Evolutionary conservation across 2,113 vertebrate genomes (phyloP).

Genomic region (Centrocercus urophasianus): DNA sequence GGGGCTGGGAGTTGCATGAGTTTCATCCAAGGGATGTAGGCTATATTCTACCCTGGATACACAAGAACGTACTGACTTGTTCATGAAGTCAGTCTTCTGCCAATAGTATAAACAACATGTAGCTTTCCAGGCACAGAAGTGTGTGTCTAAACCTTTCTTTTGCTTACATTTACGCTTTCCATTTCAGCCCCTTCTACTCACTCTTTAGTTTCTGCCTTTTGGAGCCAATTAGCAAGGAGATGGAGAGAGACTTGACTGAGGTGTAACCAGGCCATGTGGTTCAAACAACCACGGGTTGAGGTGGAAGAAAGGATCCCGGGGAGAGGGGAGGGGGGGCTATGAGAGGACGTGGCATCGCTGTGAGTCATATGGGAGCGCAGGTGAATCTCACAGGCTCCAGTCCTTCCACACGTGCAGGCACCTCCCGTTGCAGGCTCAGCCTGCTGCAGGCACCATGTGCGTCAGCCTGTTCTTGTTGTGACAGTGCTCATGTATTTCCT

Average conservation of each 20-base stretch:
- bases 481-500: slow-evolving; percentile 23
- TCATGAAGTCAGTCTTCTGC: not conserved
- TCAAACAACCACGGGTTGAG: not conserved
- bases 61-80: not conserved
- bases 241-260: not conserved
- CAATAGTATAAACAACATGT: not conserved
- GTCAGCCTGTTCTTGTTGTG: slow-evolving; percentile 35
- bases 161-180: not conserved
- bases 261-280: rapidly evolving
- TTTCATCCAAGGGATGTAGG: not conserved
- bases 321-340: no score
- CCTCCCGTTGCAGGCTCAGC: not conserved
- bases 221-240: not conserved
- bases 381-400: rapidly evolving
- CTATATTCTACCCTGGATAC: not conserved
- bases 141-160: not conserved
- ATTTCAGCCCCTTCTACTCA: not conserved
- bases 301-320: not conserved
- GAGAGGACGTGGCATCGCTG: not conserved
- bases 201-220: not conserved
- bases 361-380: rapidly evolving
- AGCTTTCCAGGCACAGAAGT: not conserved
- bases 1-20: not conserved
- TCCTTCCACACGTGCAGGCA: rapidly evolving
- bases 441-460: rapidly evolving